Percentiles rank a stretch among this genome's conserved stretches.
These are phyloP conservation scores for Holothuria leucospilota DNA, from an alignment of 53 echinoderm and acorn worm species.

Conservation along the genomic window DNA sequence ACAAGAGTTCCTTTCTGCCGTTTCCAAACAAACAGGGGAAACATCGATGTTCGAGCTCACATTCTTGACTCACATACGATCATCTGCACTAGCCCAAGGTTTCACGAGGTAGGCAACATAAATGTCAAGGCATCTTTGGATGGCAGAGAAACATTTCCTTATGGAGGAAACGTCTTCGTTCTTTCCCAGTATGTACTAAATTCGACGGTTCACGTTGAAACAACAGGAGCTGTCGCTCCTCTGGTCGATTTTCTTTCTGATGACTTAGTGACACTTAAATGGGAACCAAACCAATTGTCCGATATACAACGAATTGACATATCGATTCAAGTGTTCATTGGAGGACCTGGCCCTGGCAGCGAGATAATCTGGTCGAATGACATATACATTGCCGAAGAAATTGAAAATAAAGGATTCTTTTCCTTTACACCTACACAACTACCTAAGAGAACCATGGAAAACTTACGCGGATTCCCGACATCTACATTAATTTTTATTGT, in stretches of 20 bases:
- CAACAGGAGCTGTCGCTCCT: not conserved
- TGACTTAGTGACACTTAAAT: slow-evolving; percentile 25
- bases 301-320: not conserved
- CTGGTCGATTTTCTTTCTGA: slow-evolving; percentile 17
- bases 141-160: slow-evolving; percentile 51
- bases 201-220: slow-evolving; percentile 42
- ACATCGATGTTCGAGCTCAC: slow-evolving; percentile 44
- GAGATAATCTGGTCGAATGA: slow-evolving; percentile 3
- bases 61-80: slow-evolving; percentile 39
- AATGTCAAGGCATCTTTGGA: slow-evolving; percentile 56
- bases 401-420: slow-evolving; percentile 1
- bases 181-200: slow-evolving; percentile 55
- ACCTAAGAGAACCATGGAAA: slow-evolving; percentile 1
- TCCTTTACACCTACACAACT: not conserved
- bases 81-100: slow-evolving; percentile 56
- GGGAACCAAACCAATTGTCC: slow-evolving; percentile 35
- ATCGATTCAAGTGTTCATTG: not conserved
- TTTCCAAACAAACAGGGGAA: slow-evolving; percentile 48
- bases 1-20: slow-evolving; percentile 33
- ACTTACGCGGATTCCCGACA: not conserved
- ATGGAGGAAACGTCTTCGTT: slow-evolving; percentile 59
- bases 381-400: not conserved
- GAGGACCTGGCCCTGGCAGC: not conserved
- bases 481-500: not conserved
- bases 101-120: slow-evolving; percentile 52